Conservation (phyloP, 2,888 invertebrate genomes). For the Eilema caniola region DNA sequence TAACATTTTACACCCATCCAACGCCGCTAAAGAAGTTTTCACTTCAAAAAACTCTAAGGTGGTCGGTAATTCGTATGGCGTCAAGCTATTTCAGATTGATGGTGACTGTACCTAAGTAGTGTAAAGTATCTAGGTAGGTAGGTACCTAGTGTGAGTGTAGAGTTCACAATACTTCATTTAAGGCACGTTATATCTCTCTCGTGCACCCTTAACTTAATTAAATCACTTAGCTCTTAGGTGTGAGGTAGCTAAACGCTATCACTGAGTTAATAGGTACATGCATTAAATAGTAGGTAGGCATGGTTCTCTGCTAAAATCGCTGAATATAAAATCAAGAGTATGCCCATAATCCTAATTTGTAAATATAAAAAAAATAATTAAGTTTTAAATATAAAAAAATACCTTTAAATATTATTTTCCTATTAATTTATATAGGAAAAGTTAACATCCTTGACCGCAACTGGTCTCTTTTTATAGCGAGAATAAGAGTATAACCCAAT, state of each 20-base stretch:
- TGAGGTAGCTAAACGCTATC: slow-evolving; percentile 40
- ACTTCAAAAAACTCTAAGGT: too few species aligned
- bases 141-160: neutral
- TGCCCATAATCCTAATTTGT: neutral
- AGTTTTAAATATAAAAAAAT: too few species aligned
- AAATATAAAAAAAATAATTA: neutral
- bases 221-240: slow-evolving; percentile 43
- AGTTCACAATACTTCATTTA: slow-evolving; percentile 31
- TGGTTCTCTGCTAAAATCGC: slow-evolving; percentile 1
- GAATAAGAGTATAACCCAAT: too few species aligned
- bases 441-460: too few species aligned
- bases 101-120: neutral
- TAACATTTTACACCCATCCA: too few species aligned
- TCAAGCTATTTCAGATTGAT: too few species aligned
- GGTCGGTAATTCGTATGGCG: too few species aligned
- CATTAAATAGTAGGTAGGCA: slow-evolving; percentile 38
- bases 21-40: too few species aligned
- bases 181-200: slow-evolving; percentile 25
- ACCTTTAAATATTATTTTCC: too few species aligned
- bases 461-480: too few species aligned
- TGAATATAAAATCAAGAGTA: neutral
- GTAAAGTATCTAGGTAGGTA: neutral
- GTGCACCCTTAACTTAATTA: slow-evolving; percentile 47
- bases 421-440: too few species aligned
- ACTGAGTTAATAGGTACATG: slow-evolving; percentile 40